phyloP scores from a whole-genome alignment of 2,113 vertebrate species.

The Dinomys branickii region DNA sequence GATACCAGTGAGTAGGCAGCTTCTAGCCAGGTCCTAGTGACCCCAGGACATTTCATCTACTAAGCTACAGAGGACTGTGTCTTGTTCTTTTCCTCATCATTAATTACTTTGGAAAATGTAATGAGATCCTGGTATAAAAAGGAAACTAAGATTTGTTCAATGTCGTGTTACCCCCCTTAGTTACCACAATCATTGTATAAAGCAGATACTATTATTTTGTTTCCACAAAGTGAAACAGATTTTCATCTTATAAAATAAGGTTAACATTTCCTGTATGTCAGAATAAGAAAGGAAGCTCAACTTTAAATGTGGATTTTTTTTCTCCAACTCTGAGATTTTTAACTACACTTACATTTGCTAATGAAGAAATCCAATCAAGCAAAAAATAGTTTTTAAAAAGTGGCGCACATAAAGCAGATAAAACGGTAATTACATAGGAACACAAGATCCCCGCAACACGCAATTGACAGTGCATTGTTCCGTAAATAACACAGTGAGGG shows the following conservation, averaged over 20 bases:
- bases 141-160: not conserved
- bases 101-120: constrained; percentile 35
- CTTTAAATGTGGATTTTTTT: not conserved
- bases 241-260: not conserved
- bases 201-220: not conserved
- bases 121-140: not conserved
- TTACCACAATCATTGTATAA: not conserved
- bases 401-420: not conserved
- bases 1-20: not conserved
- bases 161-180: not conserved
- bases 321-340: not conserved
- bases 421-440: not conserved
- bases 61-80: not conserved
- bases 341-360: not conserved
- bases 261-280: not conserved
- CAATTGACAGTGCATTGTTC: not conserved
- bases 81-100: not conserved
- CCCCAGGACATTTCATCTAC: not conserved
- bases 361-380: constrained; percentile 35
- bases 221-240: not conserved
- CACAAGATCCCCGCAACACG: not conserved
- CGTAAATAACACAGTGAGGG: constrained; percentile 52
- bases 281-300: not conserved
- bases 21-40: not conserved
- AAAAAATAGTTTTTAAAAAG: constrained; percentile 28